Percentiles rank a stretch among this genome's conserved stretches.
These are phyloP conservation scores for Andrena dorsata DNA, from an alignment of 2,888 invertebrate species.

Conservation along the genomic window DNA sequence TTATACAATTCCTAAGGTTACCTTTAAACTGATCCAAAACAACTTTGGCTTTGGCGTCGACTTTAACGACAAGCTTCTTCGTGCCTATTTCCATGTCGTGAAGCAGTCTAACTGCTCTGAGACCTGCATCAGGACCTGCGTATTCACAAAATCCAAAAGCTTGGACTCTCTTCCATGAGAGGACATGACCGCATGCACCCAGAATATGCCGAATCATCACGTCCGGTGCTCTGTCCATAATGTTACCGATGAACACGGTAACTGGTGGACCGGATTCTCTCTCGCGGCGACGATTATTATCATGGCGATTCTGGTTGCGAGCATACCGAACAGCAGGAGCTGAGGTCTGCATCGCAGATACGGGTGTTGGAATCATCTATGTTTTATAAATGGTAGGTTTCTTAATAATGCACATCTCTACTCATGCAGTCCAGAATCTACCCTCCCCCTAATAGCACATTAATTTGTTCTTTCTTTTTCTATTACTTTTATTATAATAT, in stretches of 20 bases:
- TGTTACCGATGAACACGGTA: constrained; percentile 99
- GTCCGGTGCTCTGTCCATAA: constrained; percentile 97
- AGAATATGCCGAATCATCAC: constrained; percentile 97
- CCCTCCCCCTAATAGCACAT: constrained; percentile 68
- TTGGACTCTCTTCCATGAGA: constrained; percentile 98
- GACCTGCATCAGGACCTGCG: constrained; percentile 97
- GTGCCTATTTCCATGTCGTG: constrained; percentile 97
- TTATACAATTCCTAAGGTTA: constrained; percentile 71
- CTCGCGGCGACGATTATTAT: constrained; percentile 81
- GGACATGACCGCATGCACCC: constrained; percentile 96
- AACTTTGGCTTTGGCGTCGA: constrained; percentile 98
- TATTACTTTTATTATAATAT: constrained; percentile 19
- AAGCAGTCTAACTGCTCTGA: constrained; percentile 96
- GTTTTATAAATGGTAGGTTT: constrained; percentile 75
- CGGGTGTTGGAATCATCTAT: constrained; percentile 86
- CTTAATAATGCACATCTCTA: constrained; percentile 76
- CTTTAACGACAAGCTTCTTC: constrained; percentile 97
- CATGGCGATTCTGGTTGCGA: constrained; percentile 82
- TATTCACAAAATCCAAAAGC: constrained; percentile 99
- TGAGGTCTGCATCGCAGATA: constrained; percentile 84
- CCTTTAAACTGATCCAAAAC: constrained; percentile 97
- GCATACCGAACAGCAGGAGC: constrained; percentile 83
- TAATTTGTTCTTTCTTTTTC: constrained; percentile 37
- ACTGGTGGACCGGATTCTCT: constrained; percentile 92
- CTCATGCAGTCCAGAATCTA: constrained; percentile 70